Evolutionary conservation across 2,113 vertebrate species (phyloP), one percentile per base, ranked within the genome.

Genomic region (Eidolon helvum): DNA sequence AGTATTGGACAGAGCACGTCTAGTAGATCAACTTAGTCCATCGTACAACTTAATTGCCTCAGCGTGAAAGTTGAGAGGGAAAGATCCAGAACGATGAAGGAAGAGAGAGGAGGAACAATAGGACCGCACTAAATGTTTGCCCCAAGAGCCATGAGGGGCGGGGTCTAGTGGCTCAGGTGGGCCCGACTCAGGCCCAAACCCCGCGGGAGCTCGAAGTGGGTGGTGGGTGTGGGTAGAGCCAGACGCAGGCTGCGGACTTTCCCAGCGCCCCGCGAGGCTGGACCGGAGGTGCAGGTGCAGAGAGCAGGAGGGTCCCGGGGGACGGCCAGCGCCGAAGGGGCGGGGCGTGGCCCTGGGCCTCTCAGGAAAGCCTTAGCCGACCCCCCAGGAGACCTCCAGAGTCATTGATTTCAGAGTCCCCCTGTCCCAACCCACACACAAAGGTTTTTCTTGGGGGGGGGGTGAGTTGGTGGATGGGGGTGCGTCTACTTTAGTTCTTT

Each of bases 181-280:
- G 26, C 30, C 21, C 65, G 14, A 26, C 14, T 5, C 21, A 30
- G 38, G 24, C 16, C 10, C 74, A 43, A 26, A 19, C 10, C 48
- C 30, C 30, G 19, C 10, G 0, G 8, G 2, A 28, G 82, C 35
- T 28, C 12, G 43, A 72, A 21, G 57, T 0, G 9, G 38, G 61
- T 3, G 3, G 28, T 0, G 0, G 12, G 30, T 38, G 55, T 43
- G 40, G 9, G 57, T 21, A 0, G 10, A 15, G 7, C 0, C 0
- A 45, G 28, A 35, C 28, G 57, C 86, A 7, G 33, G n/a, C 15
- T 9, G 43, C 0, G 69, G 94, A 83, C 48, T 83, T 91, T 83
- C 90, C 96, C 79, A 69, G 90, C 10, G 5, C 6, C 43, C 11
- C 1, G 28, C 18, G 1, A 48, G 35, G 14, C 65, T 22, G 79